Percentiles rank a stretch among this genome's conserved stretches.
Conservation (phyloP, 2,888 invertebrate species). For the Dynastes hyllus region DNA sequence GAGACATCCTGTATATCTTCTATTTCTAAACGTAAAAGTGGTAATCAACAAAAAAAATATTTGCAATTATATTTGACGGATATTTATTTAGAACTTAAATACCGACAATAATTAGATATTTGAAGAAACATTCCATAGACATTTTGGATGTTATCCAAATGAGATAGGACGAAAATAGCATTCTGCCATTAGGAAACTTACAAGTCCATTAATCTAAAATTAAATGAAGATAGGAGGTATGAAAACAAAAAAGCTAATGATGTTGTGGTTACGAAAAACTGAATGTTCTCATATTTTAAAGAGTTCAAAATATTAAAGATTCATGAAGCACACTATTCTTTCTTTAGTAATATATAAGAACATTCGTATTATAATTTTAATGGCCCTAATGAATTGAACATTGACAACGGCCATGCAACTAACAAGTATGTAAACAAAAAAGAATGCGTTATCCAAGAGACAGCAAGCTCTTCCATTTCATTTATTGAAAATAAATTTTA, state of each 20-base stretch:
- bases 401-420: constrained; percentile 11
- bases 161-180: constrained; percentile 1
- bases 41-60: background rate
- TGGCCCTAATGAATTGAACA: background rate
- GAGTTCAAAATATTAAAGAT: background rate
- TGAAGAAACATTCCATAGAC: background rate
- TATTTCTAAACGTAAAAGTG: background rate
- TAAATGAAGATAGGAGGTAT: background rate
- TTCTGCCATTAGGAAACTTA: too few relatives aligned
- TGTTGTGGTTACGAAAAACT: background rate
- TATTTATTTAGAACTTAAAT: background rate
- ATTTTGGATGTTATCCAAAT: constrained; percentile 2
- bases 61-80: constrained; percentile 9
- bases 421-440: background rate
- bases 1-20: too few relatives aligned
- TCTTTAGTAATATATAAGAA: background rate
- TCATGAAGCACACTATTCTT: too few relatives aligned
- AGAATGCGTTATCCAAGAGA: background rate
- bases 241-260: background rate
- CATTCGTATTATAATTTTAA: background rate
- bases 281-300: background rate
- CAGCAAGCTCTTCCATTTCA: background rate
- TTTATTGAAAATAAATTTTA: background rate
- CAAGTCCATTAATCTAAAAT: background rate
- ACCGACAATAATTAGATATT: background rate